These are phyloP conservation scores for Drosophila prolongata DNA, from an alignment of 2,888 invertebrate genomes.

Conservation along the genomic window DNA sequence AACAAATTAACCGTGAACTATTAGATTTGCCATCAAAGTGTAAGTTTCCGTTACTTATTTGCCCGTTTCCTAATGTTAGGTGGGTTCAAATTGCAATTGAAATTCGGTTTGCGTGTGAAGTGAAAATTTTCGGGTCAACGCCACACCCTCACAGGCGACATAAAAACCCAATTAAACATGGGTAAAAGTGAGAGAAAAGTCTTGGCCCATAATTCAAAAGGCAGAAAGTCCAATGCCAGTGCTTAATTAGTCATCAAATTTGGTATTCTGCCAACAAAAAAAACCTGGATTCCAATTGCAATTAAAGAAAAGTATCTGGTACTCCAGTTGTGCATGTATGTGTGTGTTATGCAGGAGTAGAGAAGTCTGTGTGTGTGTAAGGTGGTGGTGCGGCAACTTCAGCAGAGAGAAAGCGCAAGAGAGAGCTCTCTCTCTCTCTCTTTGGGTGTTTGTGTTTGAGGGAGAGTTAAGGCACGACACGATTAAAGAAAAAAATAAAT, in stretches of 20 bases:
- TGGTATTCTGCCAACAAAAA: constrained; percentile 32
- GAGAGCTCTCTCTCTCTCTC: constrained; percentile 25
- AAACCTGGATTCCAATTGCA: constrained; percentile 50
- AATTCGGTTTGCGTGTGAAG: constrained; percentile 55
- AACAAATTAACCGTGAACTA: constrained; percentile 54
- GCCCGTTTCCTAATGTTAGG: constrained; percentile 8
- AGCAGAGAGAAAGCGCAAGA: constrained; percentile 62
- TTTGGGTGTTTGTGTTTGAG: constrained; percentile 40
- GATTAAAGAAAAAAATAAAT: constrained; percentile 9
- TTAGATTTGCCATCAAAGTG: constrained; percentile 56
- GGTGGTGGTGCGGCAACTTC: constrained; percentile 73
- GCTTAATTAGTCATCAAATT: constrained; percentile 10
- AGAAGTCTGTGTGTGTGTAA: constrained; percentile 61
- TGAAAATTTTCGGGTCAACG: constrained; percentile 81
- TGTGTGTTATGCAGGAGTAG: constrained; percentile 40
- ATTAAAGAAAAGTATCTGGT: constrained; percentile 59
- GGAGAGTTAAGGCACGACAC: constrained; percentile 16
- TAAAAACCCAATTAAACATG: constrained; percentile 58
- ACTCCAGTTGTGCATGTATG: constrained; percentile 49
- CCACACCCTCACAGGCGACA: constrained; percentile 78
- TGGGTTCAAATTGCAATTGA: constrained; percentile 40
- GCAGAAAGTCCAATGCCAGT: not conserved
- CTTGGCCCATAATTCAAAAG: constrained; percentile 10
- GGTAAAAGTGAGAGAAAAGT: constrained; percentile 26
- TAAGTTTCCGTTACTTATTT: constrained; percentile 62